Percentiles rank a stretch among this genome's conserved stretches.
These are phyloP conservation scores for Verasper variegatus DNA, from an alignment of 2,113 vertebrate genomes.

Conservation along the genomic window DNA sequence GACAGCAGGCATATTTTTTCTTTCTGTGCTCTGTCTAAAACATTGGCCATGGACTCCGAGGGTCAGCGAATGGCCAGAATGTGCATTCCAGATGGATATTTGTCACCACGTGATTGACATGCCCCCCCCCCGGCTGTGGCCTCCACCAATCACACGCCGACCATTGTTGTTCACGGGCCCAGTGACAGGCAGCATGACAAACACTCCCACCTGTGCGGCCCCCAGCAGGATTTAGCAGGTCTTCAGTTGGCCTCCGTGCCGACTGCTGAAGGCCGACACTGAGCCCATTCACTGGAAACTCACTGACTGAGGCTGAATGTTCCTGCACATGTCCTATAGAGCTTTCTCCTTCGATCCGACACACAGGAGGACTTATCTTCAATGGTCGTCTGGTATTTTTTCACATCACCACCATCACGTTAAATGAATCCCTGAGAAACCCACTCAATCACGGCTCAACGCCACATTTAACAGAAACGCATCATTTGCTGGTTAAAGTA, in stretches of 20 bases:
- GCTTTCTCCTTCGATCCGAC: not conserved
- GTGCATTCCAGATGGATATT: constrained; percentile 73
- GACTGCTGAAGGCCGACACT: constrained; percentile 23
- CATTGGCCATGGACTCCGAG: constrained; percentile 62
- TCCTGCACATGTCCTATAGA: constrained; percentile 1
- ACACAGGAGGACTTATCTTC: not conserved
- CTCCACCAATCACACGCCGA: constrained; percentile 65
- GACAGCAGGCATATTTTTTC: constrained; percentile 62
- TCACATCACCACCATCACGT: not conserved
- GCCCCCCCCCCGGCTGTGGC: constrained; percentile 32
- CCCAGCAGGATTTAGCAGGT: constrained; percentile 14
- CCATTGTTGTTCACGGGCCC: constrained; percentile 62
- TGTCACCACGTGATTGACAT: constrained; percentile 64
- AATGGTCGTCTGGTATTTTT: no score
- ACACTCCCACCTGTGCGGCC: constrained; percentile 72
- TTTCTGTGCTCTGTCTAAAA: constrained; percentile 64
- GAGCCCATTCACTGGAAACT: not conserved
- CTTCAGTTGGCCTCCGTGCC: not conserved
- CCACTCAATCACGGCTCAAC: not conserved
- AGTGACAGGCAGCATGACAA: constrained; percentile 69
- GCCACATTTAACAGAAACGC: not conserved
- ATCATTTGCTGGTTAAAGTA: not conserved
- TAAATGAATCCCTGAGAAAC: not conserved
- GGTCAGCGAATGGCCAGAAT: constrained; percentile 63
- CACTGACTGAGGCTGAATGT: not conserved